These are phyloP conservation scores for Silurus glanis DNA, from an alignment of 2,113 vertebrate genomes.

Conservation along the genomic window DNA sequence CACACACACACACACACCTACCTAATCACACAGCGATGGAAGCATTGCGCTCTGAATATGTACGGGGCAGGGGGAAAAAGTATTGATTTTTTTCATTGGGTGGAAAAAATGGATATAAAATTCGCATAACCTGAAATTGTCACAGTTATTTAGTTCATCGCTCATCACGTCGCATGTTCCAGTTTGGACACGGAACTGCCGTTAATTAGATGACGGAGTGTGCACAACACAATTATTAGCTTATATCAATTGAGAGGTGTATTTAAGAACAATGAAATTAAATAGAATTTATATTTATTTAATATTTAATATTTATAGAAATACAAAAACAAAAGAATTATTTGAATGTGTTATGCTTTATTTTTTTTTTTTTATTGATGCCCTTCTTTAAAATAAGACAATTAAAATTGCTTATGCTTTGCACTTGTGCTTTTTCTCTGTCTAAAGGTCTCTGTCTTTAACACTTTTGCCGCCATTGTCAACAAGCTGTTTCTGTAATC, in stretches of 20 bases:
- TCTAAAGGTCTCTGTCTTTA: background rate
- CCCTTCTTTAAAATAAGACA: too few relatives aligned
- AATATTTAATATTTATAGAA: too few relatives aligned
- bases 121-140: constrained; percentile 96
- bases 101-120: constrained; percentile 80
- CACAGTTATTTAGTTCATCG: constrained; percentile 97
- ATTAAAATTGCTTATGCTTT: background rate
- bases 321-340: too few relatives aligned
- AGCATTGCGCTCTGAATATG: constrained; percentile 95
- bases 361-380: too few relatives aligned
- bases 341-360: too few relatives aligned
- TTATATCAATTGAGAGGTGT: background rate
- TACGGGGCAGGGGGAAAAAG: constrained; percentile 88
- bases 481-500: background rate
- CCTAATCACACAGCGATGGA: constrained; percentile 86
- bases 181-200: constrained; percentile 83
- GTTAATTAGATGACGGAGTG: constrained; percentile 89
- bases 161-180: constrained; percentile 86
- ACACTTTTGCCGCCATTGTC: background rate
- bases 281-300: too few relatives aligned
- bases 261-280: background rate
- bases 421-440: background rate
- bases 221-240: constrained; percentile 38
- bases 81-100: constrained; percentile 99
- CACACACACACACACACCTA: constrained; percentile 54